Evolutionary conservation across 2,113 vertebrate species (phyloP), one percentile per base, ranked within the genome.

Genomic region (Myiozetetes cayanensis): DNA sequence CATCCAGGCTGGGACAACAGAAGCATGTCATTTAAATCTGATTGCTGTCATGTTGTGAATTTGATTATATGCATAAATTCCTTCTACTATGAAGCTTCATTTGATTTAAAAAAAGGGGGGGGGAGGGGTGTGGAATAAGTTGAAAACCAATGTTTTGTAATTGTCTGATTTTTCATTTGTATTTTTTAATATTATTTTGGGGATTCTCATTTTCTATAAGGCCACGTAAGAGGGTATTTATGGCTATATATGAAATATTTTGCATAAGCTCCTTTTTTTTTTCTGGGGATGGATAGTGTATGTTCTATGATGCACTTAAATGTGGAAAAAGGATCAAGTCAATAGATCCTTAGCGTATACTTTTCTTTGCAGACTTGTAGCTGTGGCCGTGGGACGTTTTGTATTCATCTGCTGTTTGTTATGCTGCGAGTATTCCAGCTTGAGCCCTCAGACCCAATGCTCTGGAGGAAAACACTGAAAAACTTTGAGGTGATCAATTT

Each of bases 361-460:
- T 37, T 83, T 71, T 78, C 12, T 91, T 93, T 94, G 53, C 83
- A 99, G 99, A 99, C 98, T 19, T 99, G 99, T 89, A 99, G 99
- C 96, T 99, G 99, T n/a, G 98, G 98, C n/a, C 98, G 98, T 67
- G 99, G 99, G 25, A 98, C 98, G 0, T 99, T 99, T 94, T 99
- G 99, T 93, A 99, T 99, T 96, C 99, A 99, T 91, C 97, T 99
- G 44, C 97, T 99, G 16, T 99, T 99, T 89, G 99, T 99, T 90
- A 99, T 99, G 98, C 96, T 99, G 55, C 94, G 98, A 17, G 99
- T 99, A 11, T 99, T 99, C 94, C 99, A 99, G 82, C 98, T 99
- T 86, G 98, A 95, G 6, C 88, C 98, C 23, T 98, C 98, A 14
- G 99, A 99, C 70, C 98, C 98, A 33, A 97, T 99, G 98, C 97